Evolutionary conservation across 2,797 vertebrate species (phyloP).

Genomic region (Coregonus ussuriensis): DNA sequence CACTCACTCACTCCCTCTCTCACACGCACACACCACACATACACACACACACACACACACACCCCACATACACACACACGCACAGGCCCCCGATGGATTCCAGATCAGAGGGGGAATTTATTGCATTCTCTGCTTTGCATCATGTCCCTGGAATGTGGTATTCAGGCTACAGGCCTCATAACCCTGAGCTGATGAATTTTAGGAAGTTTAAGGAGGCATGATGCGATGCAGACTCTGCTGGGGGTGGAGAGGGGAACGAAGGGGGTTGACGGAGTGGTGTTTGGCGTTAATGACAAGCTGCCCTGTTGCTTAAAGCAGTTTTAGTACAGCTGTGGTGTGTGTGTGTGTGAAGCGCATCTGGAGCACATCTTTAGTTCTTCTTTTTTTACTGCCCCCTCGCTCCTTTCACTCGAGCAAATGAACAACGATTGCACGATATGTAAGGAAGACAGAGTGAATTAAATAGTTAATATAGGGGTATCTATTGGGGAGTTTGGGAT

Average conservation of each 20-base stretch:
- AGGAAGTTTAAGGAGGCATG: slow-evolving; percentile 72
- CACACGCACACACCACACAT: slow-evolving; percentile 7
- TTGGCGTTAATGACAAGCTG: slow-evolving; percentile 65
- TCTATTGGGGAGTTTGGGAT: neutral
- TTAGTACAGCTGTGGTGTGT: slow-evolving; percentile 57
- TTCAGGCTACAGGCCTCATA: slow-evolving; percentile 74
- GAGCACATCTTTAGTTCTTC: neutral
- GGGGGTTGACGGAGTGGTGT: slow-evolving; percentile 46
- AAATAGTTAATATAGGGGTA: slow-evolving; percentile 45
- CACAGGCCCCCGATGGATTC: slow-evolving; percentile 67
- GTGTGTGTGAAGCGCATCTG: slow-evolving; percentile 44
- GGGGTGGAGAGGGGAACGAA: slow-evolving; percentile 55
- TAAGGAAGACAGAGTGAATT: slow-evolving; percentile 57
- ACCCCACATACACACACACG: slow-evolving; percentile 2
- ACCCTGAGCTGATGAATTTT: slow-evolving; percentile 70
- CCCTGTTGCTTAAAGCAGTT: slow-evolving; percentile 67
- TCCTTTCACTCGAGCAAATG: slow-evolving; percentile 46
- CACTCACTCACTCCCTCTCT: too few relatives aligned
- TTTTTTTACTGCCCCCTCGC: slow-evolving; percentile 49
- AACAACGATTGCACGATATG: slow-evolving; percentile 63
- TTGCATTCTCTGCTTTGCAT: slow-evolving; percentile 78
- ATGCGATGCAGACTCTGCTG: slow-evolving; percentile 79
- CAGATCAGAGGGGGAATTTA: slow-evolving; percentile 79
- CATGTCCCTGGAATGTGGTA: slow-evolving; percentile 73
- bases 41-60: slow-evolving; percentile 7